These are phyloP conservation scores for Strongylocentrotus purpuratus DNA, from an alignment of 35 echinoderm and acorn worm genomes.

Conservation along the genomic window DNA sequence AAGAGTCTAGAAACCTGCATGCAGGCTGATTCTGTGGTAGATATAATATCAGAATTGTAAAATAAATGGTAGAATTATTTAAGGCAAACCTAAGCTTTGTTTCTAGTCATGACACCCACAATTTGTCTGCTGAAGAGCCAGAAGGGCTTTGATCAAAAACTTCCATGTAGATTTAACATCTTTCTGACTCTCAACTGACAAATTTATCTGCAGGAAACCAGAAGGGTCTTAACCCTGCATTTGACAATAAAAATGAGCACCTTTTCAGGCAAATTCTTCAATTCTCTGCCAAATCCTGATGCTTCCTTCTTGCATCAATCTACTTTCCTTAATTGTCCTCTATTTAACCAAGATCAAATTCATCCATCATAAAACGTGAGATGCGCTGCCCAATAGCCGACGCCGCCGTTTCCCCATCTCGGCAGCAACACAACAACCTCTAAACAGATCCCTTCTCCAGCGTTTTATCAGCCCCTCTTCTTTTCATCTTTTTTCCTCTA, in stretches of 20 bases:
- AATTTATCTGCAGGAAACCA: too few species aligned
- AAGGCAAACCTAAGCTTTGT: too few species aligned
- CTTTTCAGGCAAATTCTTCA: neutral
- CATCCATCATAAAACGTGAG: neutral
- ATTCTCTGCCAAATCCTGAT: neutral
- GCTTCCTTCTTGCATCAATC: neutral
- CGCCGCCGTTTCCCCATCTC: neutral
- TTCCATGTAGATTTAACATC: neutral
- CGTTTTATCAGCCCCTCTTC: neutral
- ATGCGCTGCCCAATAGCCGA: neutral
- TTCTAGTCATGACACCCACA: too few species aligned
- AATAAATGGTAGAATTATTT: too few species aligned
- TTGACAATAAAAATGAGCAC: neutral
- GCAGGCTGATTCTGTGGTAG: too few species aligned
- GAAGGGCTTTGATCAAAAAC: too few species aligned
- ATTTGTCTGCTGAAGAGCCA: too few species aligned
- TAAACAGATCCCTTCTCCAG: neutral
- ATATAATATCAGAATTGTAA: too few species aligned
- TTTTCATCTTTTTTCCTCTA: neutral
- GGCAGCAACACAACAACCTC: neutral
- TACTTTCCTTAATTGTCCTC: conserved; percentile 9
- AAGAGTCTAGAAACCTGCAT: too few species aligned
- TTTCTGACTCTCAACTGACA: too few species aligned
- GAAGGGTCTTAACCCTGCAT: neutral
- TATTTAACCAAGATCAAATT: conserved; percentile 8